Evolutionary conservation across 2,888 invertebrate genomes (phyloP), one percentile per base, ranked within the genome.

Genomic region (Eudasyphora cyanicolor): DNA sequence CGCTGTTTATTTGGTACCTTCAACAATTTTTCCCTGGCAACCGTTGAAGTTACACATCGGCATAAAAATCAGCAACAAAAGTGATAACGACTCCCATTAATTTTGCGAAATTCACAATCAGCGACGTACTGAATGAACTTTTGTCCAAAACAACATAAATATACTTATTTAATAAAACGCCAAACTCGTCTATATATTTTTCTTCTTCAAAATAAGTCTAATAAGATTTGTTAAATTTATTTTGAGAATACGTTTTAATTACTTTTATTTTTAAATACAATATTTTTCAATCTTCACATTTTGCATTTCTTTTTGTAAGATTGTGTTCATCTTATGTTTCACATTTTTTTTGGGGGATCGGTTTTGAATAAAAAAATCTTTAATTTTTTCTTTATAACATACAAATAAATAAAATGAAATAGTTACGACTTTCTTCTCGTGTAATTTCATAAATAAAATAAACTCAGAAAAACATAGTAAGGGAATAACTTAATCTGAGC

Each of bases 181-280:
- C n/a, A n/a, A n/a, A n/a, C n/a, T n/a, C n/a, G n/a, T n/a, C n/a
- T n/a, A n/a, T n/a, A n/a, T 45, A 14, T 45, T 67, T 67, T 42
- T 67, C 24, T 67, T 49, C 27, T 27, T 45, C 42, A 69, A 69
- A 38, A 69, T 24, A 69, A 64, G 35, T 38, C 27, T 60, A 62
- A 8, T 21, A 24, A 67, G n/a, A 35, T 19, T 38, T 74, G 35
- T 49, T 76, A 73, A 67, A 27, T 83, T 74, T 80, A 76, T 83
- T 77, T 80, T 79, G 69, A 79, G 74, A 79, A 77, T 79, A 79
- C 27, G 6, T 60, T 69, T 17, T 60, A 42, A 67, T 67, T 67
- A 67, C 38, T 64, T 79, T 60, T 64, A 42, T 24, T 21, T 42
- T 76, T 69, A 49, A 79, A 79, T 83, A 83, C 79, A 82, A 76